phyloP scores from a whole-genome alignment of 2,113 vertebrate genomes.

The Microtus oregoni region DNA sequence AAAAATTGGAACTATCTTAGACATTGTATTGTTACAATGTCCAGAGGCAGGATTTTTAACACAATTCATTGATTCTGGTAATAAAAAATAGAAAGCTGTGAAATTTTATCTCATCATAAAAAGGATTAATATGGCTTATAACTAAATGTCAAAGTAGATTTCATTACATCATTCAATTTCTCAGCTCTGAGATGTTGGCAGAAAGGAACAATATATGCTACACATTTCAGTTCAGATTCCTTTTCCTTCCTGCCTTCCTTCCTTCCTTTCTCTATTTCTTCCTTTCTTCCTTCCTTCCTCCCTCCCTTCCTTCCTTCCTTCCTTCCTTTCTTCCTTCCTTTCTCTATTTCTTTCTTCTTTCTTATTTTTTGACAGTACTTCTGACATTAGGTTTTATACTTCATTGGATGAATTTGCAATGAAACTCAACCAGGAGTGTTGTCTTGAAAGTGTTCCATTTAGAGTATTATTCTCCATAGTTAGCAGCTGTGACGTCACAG shows the following conservation, averaged over 20 bases:
- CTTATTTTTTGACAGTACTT: slow-evolving; percentile 1
- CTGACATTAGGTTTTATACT: slow-evolving; percentile 27
- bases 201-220: slow-evolving; percentile 62
- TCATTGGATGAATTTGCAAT: background rate
- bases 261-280: background rate
- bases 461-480: background rate
- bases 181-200: slow-evolving; percentile 39
- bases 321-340: background rate
- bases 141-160: slow-evolving; percentile 76
- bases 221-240: slow-evolving; percentile 40
- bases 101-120: slow-evolving; percentile 76
- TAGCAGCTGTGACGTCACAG: background rate
- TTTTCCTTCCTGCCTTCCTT: background rate
- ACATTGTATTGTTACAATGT: slow-evolving; percentile 51
- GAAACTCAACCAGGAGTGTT: slow-evolving; percentile 18
- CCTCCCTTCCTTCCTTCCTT: background rate
- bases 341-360: slow-evolving; percentile 36
- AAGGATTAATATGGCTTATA: slow-evolving; percentile 75
- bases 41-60: slow-evolving; percentile 54
- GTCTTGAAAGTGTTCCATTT: background rate
- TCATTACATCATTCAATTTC: slow-evolving; percentile 77
- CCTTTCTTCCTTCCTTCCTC: background rate
- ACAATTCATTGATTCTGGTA: slow-evolving; percentile 58
- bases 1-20: slow-evolving; percentile 20
- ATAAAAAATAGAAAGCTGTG: slow-evolving; percentile 64